These are phyloP conservation scores for Phyllotreta striolata DNA, from an alignment of 2,888 invertebrate genomes.

Conservation along the genomic window DNA sequence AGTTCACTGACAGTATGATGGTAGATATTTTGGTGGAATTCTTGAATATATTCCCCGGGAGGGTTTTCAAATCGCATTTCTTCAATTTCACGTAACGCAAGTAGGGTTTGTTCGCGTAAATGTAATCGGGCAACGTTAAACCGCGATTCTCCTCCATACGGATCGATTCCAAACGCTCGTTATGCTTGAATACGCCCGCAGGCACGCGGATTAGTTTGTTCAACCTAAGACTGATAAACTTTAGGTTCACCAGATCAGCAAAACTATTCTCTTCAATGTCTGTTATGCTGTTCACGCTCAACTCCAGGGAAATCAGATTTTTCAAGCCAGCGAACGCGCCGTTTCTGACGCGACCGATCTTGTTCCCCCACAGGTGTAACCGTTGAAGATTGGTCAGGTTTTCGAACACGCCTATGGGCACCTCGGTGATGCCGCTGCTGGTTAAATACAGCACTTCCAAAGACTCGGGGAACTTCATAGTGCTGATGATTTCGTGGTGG, in stretches of 20 bases:
- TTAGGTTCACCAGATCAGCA: conserved; percentile 41
- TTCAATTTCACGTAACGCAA: conserved; percentile 43
- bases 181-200: conserved; percentile 66
- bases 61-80: conserved; percentile 62
- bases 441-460: conserved; percentile 74
- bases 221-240: conserved; percentile 43
- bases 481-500: conserved; percentile 57
- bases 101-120: conserved; percentile 65
- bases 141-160: conserved; percentile 48
- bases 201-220: conserved; percentile 66
- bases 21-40: conserved; percentile 67
- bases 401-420: conserved; percentile 70
- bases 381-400: conserved; percentile 68
- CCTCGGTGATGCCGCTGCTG: conserved; percentile 69
- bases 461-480: conserved; percentile 70
- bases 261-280: conserved; percentile 70
- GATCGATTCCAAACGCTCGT: too few relatives aligned
- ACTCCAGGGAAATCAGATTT: conserved; percentile 72
- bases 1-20: conserved; percentile 70
- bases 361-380: conserved; percentile 73
- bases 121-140: conserved; percentile 41
- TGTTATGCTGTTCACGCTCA: conserved; percentile 73
- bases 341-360: conserved; percentile 56
- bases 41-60: conserved; percentile 70
- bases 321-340: conserved; percentile 70